Evolutionary conservation across 1,140 invertebrate species (phyloP).

Genomic region (Aphis gossypii): DNA sequence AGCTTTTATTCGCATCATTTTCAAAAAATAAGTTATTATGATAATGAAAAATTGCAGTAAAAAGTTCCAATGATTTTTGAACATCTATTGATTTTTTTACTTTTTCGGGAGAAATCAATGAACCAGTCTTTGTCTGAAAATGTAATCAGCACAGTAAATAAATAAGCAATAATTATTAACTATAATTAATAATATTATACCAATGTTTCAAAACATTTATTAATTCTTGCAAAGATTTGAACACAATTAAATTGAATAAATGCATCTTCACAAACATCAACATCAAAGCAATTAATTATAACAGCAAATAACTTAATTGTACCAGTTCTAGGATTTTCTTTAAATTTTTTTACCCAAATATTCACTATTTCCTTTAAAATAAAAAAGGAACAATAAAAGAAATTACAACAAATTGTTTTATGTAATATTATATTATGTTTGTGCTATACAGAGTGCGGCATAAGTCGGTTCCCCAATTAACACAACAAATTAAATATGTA

Average conservation of each 20-base stretch:
- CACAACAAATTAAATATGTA: too few species aligned
- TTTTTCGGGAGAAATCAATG: not conserved
- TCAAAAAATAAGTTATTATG: constrained; percentile 22
- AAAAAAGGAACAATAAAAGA: not conserved
- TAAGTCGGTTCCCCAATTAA: too few species aligned
- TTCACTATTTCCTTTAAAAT: constrained; percentile 32
- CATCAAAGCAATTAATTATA: constrained; percentile 32
- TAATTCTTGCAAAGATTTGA: not conserved
- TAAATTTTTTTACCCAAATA: constrained; percentile 9
- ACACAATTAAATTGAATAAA: constrained; percentile 14
- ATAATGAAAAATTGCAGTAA: constrained; percentile 16
- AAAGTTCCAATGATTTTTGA: constrained; percentile 33
- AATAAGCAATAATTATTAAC: not conserved
- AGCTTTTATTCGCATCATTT: not conserved
- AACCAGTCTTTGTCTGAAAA: not conserved
- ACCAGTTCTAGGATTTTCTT: constrained; percentile 19
- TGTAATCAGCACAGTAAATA: not conserved
- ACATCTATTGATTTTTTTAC: not conserved
- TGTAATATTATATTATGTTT: not conserved
- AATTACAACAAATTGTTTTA: not conserved
- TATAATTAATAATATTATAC: not conserved
- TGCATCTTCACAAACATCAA: constrained; percentile 20
- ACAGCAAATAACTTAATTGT: constrained; percentile 45
- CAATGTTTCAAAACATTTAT: constrained; percentile 27
- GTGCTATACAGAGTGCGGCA: too few species aligned